phyloP scores from a whole-genome alignment of 2,797 vertebrate species.

The Alosa sapidissima region DNA sequence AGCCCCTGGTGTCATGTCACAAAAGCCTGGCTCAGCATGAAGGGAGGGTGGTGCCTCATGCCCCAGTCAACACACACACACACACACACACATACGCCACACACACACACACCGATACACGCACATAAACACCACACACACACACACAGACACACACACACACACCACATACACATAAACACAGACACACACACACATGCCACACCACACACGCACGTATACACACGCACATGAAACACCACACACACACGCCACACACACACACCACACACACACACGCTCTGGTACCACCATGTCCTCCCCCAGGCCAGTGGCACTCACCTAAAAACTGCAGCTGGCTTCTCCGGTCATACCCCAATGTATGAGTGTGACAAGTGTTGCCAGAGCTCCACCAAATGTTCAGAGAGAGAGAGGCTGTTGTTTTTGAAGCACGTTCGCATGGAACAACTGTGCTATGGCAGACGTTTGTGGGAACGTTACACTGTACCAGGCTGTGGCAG shows the following conservation, averaged over 20 bases:
- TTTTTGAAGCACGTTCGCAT: background rate
- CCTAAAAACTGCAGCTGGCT: conserved; percentile 41
- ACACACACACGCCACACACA: background rate
- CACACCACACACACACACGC: background rate
- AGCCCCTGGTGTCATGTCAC: conserved; percentile 46
- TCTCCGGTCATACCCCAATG: conserved; percentile 3
- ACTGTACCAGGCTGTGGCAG: background rate
- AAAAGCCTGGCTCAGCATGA: conserved; percentile 51
- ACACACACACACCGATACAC: too few relatives aligned
- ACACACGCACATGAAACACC: background rate
- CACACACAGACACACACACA: background rate
- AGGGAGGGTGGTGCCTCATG: conserved; percentile 38
- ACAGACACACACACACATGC: background rate
- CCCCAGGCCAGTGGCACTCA: background rate
- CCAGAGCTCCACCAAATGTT: conserved; percentile 14
- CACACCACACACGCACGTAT: background rate
- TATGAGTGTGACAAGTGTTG: conserved; percentile 2
- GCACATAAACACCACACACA: too few relatives aligned
- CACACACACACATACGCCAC: background rate
- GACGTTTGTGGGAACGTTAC: background rate
- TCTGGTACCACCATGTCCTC: background rate
- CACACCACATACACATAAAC: background rate
- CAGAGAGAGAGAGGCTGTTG: conserved; percentile 9
- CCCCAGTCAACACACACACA: background rate
- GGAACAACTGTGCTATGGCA: background rate